Evolutionary conservation across 35 echinoderm and acorn worm genomes (phyloP).

Genomic region (Stichopus chloronotus): DNA sequence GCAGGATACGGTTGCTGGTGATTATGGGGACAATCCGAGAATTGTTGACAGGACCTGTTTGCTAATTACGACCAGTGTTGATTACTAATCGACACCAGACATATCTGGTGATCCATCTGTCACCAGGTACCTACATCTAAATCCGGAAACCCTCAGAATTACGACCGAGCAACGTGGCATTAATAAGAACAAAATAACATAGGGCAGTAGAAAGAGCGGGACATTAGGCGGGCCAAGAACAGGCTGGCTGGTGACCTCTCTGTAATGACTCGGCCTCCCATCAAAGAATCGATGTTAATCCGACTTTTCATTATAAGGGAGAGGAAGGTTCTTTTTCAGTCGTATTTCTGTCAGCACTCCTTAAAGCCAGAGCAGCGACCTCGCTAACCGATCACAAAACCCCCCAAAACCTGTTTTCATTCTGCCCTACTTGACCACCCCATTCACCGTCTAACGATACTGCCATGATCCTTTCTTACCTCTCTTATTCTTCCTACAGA

Average conservation of each 20-base stretch:
- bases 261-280: background rate
- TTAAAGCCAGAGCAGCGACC: background rate
- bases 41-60: background rate
- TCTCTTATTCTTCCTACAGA: too few species aligned
- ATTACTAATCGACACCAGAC: background rate
- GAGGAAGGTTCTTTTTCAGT: background rate
- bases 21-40: too few species aligned
- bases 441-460: background rate
- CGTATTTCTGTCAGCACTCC: slow-evolving; percentile 29
- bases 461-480: background rate
- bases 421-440: background rate
- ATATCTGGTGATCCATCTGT: background rate
- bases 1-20: too few species aligned
- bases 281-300: background rate
- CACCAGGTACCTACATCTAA: background rate
- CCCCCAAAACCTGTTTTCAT: slow-evolving; percentile 38
- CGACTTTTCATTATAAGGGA: background rate
- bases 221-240: background rate
- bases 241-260: background rate
- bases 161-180: background rate
- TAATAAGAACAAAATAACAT: slow-evolving; percentile 29
- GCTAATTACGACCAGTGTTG: background rate
- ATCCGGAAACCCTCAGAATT: background rate
- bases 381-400: background rate
- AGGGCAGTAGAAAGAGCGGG: background rate